Conservation (phyloP, 2,888 invertebrate genomes). For the Timema cristinae region DNA sequence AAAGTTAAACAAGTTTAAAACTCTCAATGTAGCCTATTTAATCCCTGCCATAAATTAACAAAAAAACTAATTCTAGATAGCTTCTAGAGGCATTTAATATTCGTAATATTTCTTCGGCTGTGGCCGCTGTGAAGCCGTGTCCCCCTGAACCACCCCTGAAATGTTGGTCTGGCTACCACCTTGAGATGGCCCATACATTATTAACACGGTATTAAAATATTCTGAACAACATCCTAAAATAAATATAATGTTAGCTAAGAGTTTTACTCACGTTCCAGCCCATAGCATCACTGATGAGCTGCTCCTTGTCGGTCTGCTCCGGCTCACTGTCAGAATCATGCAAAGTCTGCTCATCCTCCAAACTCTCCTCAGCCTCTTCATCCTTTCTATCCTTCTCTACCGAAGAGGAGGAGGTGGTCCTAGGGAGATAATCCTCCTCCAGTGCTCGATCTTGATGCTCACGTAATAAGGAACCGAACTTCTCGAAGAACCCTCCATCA, state of each 20-base stretch:
- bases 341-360: conserved; percentile 46
- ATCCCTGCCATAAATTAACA: no score
- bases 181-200: no score
- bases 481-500: conserved; percentile 81
- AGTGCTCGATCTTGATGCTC: conserved; percentile 31
- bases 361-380: conserved; percentile 29
- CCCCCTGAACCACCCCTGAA: no score
- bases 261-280: conserved; percentile 70
- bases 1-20: no score
- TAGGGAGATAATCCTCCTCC: conserved; percentile 27
- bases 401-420: background rate
- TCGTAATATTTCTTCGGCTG: no score
- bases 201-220: background rate
- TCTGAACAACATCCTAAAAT: background rate
- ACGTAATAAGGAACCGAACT: conserved; percentile 66
- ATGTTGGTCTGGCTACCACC: no score
- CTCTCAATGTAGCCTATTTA: no score
- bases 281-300: conserved; percentile 59
- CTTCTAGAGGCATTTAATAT: no score
- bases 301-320: conserved; percentile 59
- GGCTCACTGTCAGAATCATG: conserved; percentile 61
- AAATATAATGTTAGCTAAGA: no score
- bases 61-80: no score
- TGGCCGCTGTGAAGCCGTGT: no score
- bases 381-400: background rate